phyloP scores from a whole-genome alignment of 2,797 vertebrate genomes.

The Pipistrellus pygmaeus region DNA sequence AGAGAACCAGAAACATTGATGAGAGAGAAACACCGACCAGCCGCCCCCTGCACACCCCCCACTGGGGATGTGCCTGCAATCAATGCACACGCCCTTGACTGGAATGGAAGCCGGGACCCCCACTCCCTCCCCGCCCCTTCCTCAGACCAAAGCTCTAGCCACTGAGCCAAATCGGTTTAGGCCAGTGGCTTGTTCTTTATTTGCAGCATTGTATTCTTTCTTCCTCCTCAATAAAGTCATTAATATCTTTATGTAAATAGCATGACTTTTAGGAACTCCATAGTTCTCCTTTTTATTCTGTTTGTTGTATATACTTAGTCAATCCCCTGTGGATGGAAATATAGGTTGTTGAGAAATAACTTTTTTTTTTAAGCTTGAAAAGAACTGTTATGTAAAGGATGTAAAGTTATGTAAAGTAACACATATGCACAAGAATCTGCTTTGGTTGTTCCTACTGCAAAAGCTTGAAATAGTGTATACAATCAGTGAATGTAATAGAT shows the following conservation, averaged over 20 bases:
- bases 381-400: conserved; percentile 66
- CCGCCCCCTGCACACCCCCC: no score
- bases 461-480: conserved; percentile 58
- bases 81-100: no score
- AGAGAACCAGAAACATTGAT: no score
- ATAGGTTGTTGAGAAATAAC: conserved; percentile 58
- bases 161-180: no score
- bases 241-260: not conserved
- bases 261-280: not conserved
- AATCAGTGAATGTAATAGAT: conserved; percentile 6
- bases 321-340: conserved; percentile 64
- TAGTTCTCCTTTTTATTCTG: conserved; percentile 56
- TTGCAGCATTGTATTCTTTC: not conserved
- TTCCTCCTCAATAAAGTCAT: not conserved
- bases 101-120: no score
- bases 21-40: no score
- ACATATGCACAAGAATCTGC: conserved; percentile 65
- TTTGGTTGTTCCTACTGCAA: conserved; percentile 53
- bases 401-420: conserved; percentile 68
- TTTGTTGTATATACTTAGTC: conserved; percentile 48
- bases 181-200: not conserved
- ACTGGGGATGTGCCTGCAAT: no score
- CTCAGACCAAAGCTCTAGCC: no score
- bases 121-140: no score
- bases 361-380: conserved; percentile 61